Percentiles rank a stretch among this genome's conserved stretches.
Conservation (phyloP, 2,888 invertebrate species). For the Agrypnus murinus region DNA sequence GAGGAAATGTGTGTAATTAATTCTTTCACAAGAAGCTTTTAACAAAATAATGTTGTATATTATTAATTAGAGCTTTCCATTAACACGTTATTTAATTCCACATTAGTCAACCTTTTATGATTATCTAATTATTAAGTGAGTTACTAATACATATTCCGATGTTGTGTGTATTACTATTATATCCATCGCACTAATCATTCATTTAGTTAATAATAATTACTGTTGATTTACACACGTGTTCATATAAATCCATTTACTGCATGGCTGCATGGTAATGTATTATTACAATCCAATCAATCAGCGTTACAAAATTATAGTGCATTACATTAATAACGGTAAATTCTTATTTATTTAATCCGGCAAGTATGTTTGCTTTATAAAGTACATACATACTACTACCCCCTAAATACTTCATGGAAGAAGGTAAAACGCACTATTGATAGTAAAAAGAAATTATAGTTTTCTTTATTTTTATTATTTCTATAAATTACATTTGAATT, state of each 20-base stretch:
- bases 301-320: constrained; percentile 39
- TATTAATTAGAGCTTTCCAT: no score
- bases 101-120: not conserved
- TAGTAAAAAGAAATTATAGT: not conserved
- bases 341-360: constrained; percentile 40
- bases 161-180: constrained; percentile 13
- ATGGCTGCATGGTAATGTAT: constrained; percentile 52
- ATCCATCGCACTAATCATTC: constrained; percentile 28
- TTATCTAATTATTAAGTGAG: constrained; percentile 15
- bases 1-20: no score
- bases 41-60: no score
- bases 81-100: no score
- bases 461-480: not conserved
- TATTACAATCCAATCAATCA: constrained; percentile 59
- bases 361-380: constrained; percentile 16
- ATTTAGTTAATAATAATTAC: constrained; percentile 59
- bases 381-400: no score
- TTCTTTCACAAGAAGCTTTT: no score
- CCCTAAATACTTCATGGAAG: not conserved
- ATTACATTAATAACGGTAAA: constrained; percentile 42
- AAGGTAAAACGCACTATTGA: no score
- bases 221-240: constrained; percentile 55
- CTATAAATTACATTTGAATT: not conserved
- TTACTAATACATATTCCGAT: constrained; percentile 1
- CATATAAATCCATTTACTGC: constrained; percentile 55